Conservation (phyloP, 2,888 invertebrate species). For the Acanthosoma haemorrhoidale region DNA sequence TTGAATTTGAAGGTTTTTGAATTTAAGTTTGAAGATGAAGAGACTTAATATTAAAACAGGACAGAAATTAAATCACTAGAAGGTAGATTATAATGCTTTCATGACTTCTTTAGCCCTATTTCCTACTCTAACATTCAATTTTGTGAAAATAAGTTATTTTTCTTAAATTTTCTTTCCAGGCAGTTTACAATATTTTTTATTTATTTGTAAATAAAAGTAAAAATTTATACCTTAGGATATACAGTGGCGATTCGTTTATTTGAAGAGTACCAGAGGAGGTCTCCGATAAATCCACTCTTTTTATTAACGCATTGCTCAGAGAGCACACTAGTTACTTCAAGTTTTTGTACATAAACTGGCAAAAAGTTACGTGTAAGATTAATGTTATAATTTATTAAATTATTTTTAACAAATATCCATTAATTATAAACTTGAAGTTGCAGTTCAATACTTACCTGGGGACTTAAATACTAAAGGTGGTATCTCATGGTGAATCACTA, state of each 20-base stretch:
- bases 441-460: conserved; percentile 22
- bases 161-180: too few species aligned
- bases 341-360: conserved; percentile 24
- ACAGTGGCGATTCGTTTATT: conserved; percentile 53
- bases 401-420: neutral
- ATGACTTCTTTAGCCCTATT: too few species aligned
- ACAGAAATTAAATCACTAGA: too few species aligned
- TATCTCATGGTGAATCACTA: conserved; percentile 43
- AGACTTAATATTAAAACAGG: too few species aligned
- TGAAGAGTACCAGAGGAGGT: conserved; percentile 55
- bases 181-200: too few species aligned
- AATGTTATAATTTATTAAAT: neutral
- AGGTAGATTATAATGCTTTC: too few species aligned
- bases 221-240: conserved; percentile 52
- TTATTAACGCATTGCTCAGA: conserved; percentile 37
- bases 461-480: conserved; percentile 32
- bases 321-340: conserved; percentile 32
- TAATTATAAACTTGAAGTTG: neutral
- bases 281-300: conserved; percentile 52
- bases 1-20: too few species aligned
- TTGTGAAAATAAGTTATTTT: too few species aligned
- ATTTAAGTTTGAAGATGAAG: too few species aligned
- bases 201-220: neutral
- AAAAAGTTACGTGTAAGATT: neutral
- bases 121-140: too few species aligned